Evolutionary conservation across 2,797 vertebrate genomes (phyloP).

Genomic region (Tachyglossus aculeatus): DNA sequence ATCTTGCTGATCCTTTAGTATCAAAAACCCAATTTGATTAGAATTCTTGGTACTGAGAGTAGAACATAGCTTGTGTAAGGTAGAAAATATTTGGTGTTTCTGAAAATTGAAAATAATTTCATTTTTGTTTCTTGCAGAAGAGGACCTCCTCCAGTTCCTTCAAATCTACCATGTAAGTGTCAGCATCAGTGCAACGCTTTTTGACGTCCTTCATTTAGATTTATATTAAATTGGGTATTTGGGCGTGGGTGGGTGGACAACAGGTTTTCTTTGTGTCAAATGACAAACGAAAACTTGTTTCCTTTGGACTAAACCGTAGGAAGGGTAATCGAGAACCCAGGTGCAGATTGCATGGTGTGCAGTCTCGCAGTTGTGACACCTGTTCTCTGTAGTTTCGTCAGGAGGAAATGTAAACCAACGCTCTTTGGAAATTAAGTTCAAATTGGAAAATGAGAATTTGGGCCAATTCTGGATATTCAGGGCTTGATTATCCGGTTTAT

Average conservation of each 20-base stretch:
- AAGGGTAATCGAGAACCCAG: background rate
- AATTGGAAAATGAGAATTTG: too few relatives aligned
- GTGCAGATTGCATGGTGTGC: background rate
- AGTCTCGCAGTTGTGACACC: background rate
- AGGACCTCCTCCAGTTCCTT: constrained; percentile 76
- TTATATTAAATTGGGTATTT: background rate
- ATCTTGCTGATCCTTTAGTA: background rate
- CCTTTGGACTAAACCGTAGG: background rate
- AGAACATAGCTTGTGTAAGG: background rate
- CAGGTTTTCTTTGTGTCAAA: too few relatives aligned
- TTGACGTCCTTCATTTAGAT: background rate
- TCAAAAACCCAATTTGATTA: background rate
- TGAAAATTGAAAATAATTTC: constrained; percentile 15
- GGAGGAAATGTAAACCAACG: too few relatives aligned
- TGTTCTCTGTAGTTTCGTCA: too few relatives aligned
- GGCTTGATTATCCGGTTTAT: too few relatives aligned
- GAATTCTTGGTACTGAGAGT: background rate
- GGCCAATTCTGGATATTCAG: too few relatives aligned
- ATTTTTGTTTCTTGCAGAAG: constrained; percentile 77
- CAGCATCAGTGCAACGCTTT: background rate
- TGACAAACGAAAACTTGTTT: too few relatives aligned
- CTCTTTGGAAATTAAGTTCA: too few relatives aligned
- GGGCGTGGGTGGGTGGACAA: too few relatives aligned
- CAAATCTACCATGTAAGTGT: constrained; percentile 72
- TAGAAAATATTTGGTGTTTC: background rate